Base-by-base conservation (phyloP, 2,888 invertebrate genomes). In the Ptychoptera contaminata region DNA sequence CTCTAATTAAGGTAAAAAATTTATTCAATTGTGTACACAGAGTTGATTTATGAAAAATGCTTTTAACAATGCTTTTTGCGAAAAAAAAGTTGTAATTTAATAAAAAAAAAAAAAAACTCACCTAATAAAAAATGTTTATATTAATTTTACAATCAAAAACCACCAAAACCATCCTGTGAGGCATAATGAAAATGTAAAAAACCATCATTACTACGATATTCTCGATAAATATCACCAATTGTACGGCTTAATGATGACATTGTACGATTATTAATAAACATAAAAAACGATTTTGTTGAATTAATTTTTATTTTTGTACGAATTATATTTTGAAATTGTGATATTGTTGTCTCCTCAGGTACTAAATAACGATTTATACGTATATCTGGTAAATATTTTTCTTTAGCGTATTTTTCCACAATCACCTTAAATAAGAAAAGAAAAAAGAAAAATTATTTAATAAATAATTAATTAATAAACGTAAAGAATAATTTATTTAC, bases 181-280 rank as follows among this genome's bases (percentile, higher is more conserved):
- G 90, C 87, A 58, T 90, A 91, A 0, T 86, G 86, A 55, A 90
- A 77, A 61, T 90, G 88, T 0, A 91, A 73, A 58, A 87, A 91
- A 1, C 91, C 91, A 60, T 90, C 90, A 30, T 78, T 78, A 51
- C 83, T 82, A 40, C 77, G 74, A 54, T 82, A 76, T 48, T 78
- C 75, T 34, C 76, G 73, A 63, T 90, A 87, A 1, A 87, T 76
- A 62, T 91, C 85, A 0, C 81, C 76, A 67, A 91, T 72, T 1
- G 87, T 84, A 52, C 81, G 70, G 16, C 85, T 82, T 67, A 87
- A 76, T 51, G 82, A 82, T 14, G 83, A 72, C 73, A 90, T 78
- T 44, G 83, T 82, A 56, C 77, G 75, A 63, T 88, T 83, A 67
- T 84, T 84, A 36, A 90, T 78, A 54, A 90, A 71, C 50, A 91